A percentile compares a stretch with the other conserved stretches of the same genome.
phyloP scores from a whole-genome alignment of 2,113 vertebrate genomes.

The Thamnophis sirtalis region DNA sequence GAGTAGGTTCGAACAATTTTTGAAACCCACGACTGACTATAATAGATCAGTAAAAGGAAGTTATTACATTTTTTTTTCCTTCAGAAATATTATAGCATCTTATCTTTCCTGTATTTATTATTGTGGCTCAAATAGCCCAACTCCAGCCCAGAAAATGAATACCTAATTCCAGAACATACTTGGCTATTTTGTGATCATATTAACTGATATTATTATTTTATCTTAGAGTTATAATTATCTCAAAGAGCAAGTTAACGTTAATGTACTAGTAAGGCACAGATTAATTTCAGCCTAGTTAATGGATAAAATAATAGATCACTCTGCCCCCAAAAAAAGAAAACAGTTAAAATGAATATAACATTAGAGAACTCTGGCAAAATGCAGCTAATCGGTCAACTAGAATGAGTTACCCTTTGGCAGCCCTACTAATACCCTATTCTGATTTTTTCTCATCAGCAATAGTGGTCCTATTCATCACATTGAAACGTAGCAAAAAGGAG shows the following conservation, averaged over 20 bases:
- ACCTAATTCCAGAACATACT: background rate
- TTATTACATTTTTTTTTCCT: background rate
- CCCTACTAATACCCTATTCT: constrained; percentile 49
- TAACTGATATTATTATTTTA: background rate
- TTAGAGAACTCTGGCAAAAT: background rate
- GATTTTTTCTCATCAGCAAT: constrained; percentile 77
- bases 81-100: background rate
- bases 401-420: background rate
- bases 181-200: background rate
- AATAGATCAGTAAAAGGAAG: background rate
- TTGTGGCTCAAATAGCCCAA: background rate
- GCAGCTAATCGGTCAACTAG: background rate
- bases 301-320: background rate
- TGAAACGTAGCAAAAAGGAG: constrained; percentile 91
- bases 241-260: background rate
- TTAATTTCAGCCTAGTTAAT: background rate
- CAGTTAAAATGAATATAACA: background rate
- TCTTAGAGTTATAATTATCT: background rate
- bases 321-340: background rate
- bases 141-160: background rate
- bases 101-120: background rate
- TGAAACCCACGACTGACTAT: too few species aligned
- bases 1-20: too few species aligned
- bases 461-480: constrained; percentile 90
- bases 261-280: background rate